Evolutionary conservation across 2,113 vertebrate genomes (phyloP).

Genomic region (Aldabrachelys gigantea): DNA sequence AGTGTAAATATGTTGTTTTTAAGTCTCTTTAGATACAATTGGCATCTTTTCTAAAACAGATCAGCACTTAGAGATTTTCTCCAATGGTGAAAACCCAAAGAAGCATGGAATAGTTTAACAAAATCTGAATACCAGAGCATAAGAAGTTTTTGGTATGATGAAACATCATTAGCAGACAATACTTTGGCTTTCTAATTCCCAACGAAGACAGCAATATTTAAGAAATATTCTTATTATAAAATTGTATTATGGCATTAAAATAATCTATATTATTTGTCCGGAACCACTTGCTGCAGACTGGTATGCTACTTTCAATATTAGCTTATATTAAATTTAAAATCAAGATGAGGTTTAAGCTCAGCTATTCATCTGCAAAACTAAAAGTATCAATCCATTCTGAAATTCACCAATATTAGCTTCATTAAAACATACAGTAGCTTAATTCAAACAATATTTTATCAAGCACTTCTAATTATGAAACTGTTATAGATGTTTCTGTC

Average conservation of each 20-base stretch:
- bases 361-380: background rate
- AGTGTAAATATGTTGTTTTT: background rate
- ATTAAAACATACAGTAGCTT: background rate
- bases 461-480: background rate
- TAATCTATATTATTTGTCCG: background rate
- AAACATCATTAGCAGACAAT: background rate
- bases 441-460: background rate
- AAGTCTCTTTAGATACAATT: background rate
- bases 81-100: background rate
- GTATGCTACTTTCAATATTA: background rate
- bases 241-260: background rate
- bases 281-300: background rate
- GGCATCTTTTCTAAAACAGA: background rate
- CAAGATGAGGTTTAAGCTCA: constrained; percentile 1
- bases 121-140: background rate
- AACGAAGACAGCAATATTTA: background rate
- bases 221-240: background rate
- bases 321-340: background rate
- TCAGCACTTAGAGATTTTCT: background rate
- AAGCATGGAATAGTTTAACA: background rate
- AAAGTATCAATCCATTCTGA: background rate
- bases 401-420: background rate
- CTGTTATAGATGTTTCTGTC: background rate
- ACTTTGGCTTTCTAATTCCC: background rate
- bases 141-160: background rate